Evolutionary conservation across 2,113 vertebrate species (phyloP), one percentile per base, ranked within the genome.

Genomic region (Pongo pygmaeus): DNA sequence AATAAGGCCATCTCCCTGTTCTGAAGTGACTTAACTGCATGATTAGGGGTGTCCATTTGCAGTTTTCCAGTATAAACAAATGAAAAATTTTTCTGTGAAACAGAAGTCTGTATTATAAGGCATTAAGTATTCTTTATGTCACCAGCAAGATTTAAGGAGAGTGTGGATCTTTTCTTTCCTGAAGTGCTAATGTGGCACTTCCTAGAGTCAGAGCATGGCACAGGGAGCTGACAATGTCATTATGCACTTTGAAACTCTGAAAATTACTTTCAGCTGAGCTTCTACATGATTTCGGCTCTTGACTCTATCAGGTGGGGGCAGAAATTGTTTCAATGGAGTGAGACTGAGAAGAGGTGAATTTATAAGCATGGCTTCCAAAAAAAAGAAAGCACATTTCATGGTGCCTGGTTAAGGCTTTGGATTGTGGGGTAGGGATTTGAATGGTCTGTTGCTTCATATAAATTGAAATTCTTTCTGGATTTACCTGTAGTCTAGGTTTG

Each of bases 351-450:
- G 70, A 35, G 5, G 75, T 84, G 55, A 94, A 96, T 91, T 93
- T 88, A 64, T 79, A 87, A 96, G 75, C 32, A 23, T 79, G 59
- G 91, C 64, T 94, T 97, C 96, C 70, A 81, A 91, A 81, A 93
- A 96, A 72, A 97, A 74, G 86, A 93, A 96, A 98, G 75, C 84
- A 81, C n/a, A 75, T 96, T 98, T 97, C 92, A 97, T 89, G 95
- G 94, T 97, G 88, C 55, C 89, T 97, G 84, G 92, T 92, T 88
- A 80, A 96, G 88, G 87, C 80, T 98, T 97, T 97, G 94, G 88
- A 92, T 96, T 91, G 80, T 84, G 50, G 93, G 30, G 38, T 55
- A 96, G 90, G 90, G 88, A 94, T 96, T 93, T 97, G 87, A 96
- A 96, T 48, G 77, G 64, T 96, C 92, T 94, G 9, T 74, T 93